phyloP scores from a whole-genome alignment of 2,113 vertebrate species.

The Gnathonemus echidnorhynchus region DNA sequence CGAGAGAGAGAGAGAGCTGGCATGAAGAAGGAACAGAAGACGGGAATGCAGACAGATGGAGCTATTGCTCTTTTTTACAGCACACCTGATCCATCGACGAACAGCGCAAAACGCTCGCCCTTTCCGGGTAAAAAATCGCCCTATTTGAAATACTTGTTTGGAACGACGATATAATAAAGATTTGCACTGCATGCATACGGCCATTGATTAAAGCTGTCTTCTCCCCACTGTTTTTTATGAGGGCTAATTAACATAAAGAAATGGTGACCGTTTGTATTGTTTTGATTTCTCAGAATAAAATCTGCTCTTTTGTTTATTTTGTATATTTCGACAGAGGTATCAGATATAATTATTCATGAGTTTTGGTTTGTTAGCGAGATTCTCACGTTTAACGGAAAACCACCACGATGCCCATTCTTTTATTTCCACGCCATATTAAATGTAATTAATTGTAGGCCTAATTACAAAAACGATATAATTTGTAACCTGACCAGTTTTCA shows the following conservation, averaged over 20 bases:
- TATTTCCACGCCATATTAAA: neutral
- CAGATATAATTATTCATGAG: neutral
- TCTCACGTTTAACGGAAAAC: neutral
- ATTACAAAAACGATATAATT: neutral
- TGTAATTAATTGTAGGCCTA: neutral
- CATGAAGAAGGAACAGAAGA: conserved; percentile 29
- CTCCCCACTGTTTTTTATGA: neutral
- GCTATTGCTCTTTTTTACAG: conserved; percentile 25
- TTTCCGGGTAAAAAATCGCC: neutral
- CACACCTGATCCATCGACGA: conserved; percentile 34
- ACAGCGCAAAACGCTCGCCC: conserved; percentile 31
- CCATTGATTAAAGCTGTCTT: neutral
- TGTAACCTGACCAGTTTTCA: neutral
- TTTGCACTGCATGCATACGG: neutral
- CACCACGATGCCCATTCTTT: neutral
- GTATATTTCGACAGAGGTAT: neutral
- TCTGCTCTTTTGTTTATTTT: neutral
- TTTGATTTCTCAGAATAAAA: neutral
- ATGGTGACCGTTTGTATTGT: neutral
- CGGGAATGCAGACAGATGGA: conserved; percentile 34
- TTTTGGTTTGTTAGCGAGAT: neutral
- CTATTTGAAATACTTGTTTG: neutral
- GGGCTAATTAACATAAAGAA: neutral
- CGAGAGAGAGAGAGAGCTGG: neutral
- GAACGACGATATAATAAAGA: neutral